phyloP scores from a whole-genome alignment of 2,113 vertebrate genomes.

The Daubentonia madagascariensis region DNA sequence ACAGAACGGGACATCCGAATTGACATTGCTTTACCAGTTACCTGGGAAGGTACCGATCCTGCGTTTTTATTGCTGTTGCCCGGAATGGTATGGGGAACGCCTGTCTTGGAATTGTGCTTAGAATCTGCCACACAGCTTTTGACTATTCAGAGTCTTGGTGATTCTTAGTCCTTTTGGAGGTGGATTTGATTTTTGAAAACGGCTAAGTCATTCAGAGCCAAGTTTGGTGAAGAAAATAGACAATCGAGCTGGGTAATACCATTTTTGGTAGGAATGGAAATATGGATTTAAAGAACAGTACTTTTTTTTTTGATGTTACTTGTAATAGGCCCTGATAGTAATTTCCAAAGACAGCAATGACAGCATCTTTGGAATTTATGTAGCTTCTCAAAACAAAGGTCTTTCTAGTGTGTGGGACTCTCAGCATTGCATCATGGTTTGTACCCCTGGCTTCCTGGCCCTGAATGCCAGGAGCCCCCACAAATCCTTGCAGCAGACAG shows the following conservation, averaged over 20 bases:
- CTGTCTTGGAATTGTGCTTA: neutral
- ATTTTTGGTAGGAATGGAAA: neutral
- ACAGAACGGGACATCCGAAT: neutral
- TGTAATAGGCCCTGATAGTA: neutral
- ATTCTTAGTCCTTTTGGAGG: neutral
- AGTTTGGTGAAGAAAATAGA: conserved; percentile 18
- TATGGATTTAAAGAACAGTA: neutral
- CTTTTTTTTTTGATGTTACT: neutral
- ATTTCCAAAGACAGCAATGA: neutral
- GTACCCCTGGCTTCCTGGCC: conserved; percentile 29
- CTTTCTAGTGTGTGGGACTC: neutral
- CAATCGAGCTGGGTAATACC: neutral
- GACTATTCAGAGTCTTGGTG: neutral
- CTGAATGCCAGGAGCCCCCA: conserved; percentile 13
- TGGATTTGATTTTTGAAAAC: neutral
- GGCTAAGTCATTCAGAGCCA: neutral
- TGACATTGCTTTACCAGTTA: neutral
- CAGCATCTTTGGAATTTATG: neutral
- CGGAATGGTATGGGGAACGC: neutral
- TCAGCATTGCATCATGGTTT: neutral
- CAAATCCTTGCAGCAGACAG: neutral
- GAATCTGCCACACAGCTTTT: neutral
- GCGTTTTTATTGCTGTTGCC: neutral
- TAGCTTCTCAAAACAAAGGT: neutral
- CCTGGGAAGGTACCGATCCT: neutral